These are phyloP conservation scores for Miniopterus natalensis DNA, from an alignment of 2,113 vertebrate species.

Conservation along the genomic window DNA sequence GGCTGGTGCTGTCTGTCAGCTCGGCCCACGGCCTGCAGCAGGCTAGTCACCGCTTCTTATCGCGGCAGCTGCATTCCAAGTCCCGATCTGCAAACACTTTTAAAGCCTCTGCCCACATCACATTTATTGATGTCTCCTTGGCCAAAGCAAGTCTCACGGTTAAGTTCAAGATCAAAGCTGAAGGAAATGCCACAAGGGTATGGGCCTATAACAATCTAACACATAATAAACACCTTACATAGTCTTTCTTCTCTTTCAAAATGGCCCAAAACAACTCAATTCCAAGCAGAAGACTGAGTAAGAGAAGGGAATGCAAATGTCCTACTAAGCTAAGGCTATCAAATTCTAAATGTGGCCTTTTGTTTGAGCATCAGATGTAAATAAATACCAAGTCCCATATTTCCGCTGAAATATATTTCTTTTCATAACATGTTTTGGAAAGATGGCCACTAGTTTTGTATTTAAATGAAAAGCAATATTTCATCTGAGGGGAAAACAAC, in stretches of 20 bases:
- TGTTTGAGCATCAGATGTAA: conserved; percentile 69
- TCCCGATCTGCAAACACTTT: neutral
- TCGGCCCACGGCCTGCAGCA: neutral
- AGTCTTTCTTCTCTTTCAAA: conserved; percentile 35
- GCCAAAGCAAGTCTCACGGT: neutral
- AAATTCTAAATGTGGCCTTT: conserved; percentile 63
- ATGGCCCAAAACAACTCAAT: neutral
- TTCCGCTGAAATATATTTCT: conserved; percentile 56
- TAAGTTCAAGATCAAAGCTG: conserved; percentile 5
- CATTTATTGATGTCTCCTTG: neutral
- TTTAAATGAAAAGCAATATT: conserved; percentile 82
- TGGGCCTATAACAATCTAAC: neutral
- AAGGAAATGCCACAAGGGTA: neutral
- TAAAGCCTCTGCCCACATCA: neutral
- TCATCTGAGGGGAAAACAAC: conserved; percentile 81
- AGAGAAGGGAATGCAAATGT: conserved; percentile 64
- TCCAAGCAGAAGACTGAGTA: conserved; percentile 37
- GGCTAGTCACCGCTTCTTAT: neutral
- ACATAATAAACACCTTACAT: neutral
- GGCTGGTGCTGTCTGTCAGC: neutral
- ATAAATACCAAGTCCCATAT: conserved; percentile 68
- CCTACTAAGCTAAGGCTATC: conserved; percentile 57
- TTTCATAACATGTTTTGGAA: conserved; percentile 62
- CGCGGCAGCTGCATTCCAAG: neutral
- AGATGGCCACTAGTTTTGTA: conserved; percentile 64